phyloP scores from a whole-genome alignment of 2,888 invertebrate species.

The Idaea dimidiata region DNA sequence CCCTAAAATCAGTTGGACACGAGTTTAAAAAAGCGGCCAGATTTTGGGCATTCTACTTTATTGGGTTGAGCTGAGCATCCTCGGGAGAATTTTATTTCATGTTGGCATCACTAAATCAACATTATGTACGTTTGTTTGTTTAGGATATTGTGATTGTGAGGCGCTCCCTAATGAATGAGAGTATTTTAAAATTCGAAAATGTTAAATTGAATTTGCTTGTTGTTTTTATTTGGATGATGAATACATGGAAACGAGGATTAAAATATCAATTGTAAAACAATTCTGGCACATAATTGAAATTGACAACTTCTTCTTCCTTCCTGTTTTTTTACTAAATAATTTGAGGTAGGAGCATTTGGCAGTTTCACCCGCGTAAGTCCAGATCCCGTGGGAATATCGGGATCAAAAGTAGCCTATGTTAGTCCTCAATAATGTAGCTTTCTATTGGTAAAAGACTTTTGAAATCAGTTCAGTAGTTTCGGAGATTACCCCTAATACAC shows the following conservation, averaged over 20 bases:
- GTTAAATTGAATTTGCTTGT: not conserved
- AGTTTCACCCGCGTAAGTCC: too few species aligned
- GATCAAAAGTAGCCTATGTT: too few species aligned
- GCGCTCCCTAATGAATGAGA: slow-evolving; percentile 13
- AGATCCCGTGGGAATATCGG: too few species aligned
- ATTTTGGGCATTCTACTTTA: not conserved
- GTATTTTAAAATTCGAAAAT: slow-evolving; percentile 6
- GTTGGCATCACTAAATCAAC: slow-evolving; percentile 1
- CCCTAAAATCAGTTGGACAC: slow-evolving; percentile 7
- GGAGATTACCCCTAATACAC: too few species aligned
- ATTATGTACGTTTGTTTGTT: slow-evolving; percentile 15
- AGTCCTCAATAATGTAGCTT: too few species aligned
- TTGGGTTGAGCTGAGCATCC: not conserved
- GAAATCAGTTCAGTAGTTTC: too few species aligned
- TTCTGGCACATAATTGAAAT: too few species aligned
- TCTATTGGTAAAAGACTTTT: too few species aligned
- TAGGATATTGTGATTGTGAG: slow-evolving; percentile 25
- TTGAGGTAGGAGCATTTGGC: too few species aligned
- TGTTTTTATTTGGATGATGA: not conserved
- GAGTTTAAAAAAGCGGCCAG: not conserved
- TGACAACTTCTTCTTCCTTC: too few species aligned
- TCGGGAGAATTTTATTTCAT: not conserved
- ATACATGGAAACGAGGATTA: not conserved
- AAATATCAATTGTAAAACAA: not conserved
- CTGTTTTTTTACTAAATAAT: too few species aligned